These are phyloP conservation scores for Oceanodroma leucorhoa DNA, from an alignment of 2,797 vertebrate species.

Conservation along the genomic window DNA sequence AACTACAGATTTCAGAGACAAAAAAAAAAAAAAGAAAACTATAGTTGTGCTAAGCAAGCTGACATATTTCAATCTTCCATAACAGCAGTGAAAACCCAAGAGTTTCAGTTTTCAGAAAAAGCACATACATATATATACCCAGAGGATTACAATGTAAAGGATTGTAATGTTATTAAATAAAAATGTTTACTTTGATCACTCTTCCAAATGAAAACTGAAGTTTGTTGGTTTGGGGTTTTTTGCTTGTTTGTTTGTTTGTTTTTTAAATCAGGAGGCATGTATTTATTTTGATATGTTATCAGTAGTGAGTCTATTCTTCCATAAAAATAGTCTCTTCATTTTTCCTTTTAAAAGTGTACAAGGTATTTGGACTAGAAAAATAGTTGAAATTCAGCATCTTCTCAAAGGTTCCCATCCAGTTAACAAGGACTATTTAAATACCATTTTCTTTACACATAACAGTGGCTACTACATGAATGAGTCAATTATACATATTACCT, in stretches of 20 bases:
- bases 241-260: background rate
- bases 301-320: background rate
- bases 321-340: background rate
- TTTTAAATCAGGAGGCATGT: background rate
- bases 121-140: fast-evolving
- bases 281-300: background rate
- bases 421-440: background rate
- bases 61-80: background rate
- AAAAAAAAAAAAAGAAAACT: background rate
- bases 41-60: background rate
- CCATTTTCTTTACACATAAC: background rate
- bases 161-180: background rate
- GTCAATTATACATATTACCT: background rate
- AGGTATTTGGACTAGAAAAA: background rate
- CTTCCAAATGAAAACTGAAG: background rate
- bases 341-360: background rate
- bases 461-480: background rate
- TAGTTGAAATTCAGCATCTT: background rate
- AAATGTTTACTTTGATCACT: background rate
- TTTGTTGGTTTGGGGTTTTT: background rate
- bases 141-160: background rate
- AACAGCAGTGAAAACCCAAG: background rate
- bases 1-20: background rate
- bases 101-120: background rate
- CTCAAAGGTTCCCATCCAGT: background rate